Conservation (phyloP, 1,140 invertebrate genomes). For the Uloborus diversus region DNA sequence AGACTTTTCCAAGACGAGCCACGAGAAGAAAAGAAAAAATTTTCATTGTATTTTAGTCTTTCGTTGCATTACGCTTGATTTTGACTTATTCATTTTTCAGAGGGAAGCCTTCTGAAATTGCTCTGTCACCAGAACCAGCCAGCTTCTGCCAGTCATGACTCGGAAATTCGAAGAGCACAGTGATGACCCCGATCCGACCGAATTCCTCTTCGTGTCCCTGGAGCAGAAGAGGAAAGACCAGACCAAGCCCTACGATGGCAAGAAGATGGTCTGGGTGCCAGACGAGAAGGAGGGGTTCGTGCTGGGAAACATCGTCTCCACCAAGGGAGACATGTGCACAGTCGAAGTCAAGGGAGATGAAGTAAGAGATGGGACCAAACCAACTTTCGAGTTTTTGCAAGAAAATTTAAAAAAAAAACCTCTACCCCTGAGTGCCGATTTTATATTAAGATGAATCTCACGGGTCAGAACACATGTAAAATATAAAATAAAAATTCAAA, state of each 20-base stretch:
- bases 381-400: not conserved
- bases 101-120: constrained; percentile 21
- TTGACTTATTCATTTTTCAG: not conserved
- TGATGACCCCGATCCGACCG: constrained; percentile 89
- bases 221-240: constrained; percentile 97
- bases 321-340: constrained; percentile 96
- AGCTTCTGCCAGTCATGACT: constrained; percentile 10
- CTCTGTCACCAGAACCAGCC: constrained; percentile 15
- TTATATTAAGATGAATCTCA: no score
- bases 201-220: constrained; percentile 91
- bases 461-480: no score
- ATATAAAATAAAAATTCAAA: no score
- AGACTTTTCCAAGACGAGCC: not conserved
- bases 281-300: constrained; percentile 97
- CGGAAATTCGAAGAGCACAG: not conserved
- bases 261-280: constrained; percentile 99
- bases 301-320: constrained; percentile 96
- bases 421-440: no score
- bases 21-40: not conserved
- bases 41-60: not conserved
- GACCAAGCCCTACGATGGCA: constrained; percentile 98
- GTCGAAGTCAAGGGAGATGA: constrained; percentile 81
- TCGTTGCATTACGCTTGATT: not conserved
- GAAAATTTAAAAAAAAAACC: no score
- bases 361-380: constrained; percentile 43